Evolutionary conservation across 2,113 vertebrate genomes (phyloP).

Genomic region (Columba livia): DNA sequence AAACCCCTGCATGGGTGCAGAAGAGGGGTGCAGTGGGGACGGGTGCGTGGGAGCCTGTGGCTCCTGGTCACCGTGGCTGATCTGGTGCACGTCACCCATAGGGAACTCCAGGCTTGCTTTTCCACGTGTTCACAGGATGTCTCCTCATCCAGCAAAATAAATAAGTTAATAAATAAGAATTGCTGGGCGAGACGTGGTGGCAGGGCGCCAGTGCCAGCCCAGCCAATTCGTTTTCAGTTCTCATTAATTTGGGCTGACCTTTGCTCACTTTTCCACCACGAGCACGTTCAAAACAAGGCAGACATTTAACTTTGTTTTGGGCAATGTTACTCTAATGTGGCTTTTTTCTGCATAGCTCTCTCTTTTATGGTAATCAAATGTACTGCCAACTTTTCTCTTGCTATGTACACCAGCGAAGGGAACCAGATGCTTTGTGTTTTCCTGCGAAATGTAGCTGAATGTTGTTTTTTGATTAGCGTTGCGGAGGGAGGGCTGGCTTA

Average conservation of each 20-base stretch:
- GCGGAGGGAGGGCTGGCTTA: constrained; percentile 67
- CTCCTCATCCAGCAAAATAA: constrained; percentile 29
- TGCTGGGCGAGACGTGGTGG: background rate
- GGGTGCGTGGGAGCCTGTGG: fast-evolving
- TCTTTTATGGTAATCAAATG: constrained; percentile 82
- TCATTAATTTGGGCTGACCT: constrained; percentile 66
- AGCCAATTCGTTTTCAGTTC: constrained; percentile 63
- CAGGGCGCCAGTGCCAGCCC: constrained; percentile 13
- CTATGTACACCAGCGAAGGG: constrained; percentile 78
- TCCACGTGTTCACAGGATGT: constrained; percentile 11
- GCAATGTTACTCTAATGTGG: constrained; percentile 72
- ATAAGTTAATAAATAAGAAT: constrained; percentile 25
- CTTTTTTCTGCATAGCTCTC: constrained; percentile 74
- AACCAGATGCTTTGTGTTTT: constrained; percentile 80
- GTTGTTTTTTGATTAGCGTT: constrained; percentile 78
- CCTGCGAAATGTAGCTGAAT: constrained; percentile 69
- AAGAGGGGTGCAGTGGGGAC: background rate
- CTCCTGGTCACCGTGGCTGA: background rate
- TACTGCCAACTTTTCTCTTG: constrained; percentile 79
- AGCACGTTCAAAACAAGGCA: constrained; percentile 68
- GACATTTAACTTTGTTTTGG: constrained; percentile 77
- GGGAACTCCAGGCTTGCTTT: background rate
- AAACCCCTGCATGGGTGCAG: fast-evolving
- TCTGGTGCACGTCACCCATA: fast-evolving
- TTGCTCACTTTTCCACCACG: constrained; percentile 61